Evolutionary conservation across 2,888 invertebrate genomes (phyloP), one percentile per base, ranked within the genome.

Genomic region (Opisthograptis luteolata): DNA sequence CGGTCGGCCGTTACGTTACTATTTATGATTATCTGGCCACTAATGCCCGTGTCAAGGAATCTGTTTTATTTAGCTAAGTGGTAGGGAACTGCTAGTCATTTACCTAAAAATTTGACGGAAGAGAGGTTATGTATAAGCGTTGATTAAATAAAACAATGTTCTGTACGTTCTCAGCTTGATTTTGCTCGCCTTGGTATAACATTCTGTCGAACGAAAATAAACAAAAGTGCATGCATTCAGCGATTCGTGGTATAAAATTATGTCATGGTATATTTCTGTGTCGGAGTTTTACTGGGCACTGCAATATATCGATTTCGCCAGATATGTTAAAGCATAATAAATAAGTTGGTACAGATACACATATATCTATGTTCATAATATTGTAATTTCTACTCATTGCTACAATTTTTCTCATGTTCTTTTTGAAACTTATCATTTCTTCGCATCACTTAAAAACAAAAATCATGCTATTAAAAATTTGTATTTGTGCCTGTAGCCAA

Each of bases 11-110:
- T 10, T 9, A 31, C 15, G 52, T 52, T 64, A 55, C 58, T 66
- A 63, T 64, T 72, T 67, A 65, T 65, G 55, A 59, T 64, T 56
- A 61, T 55, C n/a, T n/a, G n/a, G n/a, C n/a, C 39, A 51, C 45
- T 54, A 48, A 40, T 37, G 48, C 50, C 58, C 55, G 56, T 55
- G 62, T 53, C 57, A 53, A 62, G 58, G 58, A 55, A 60, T 44
- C 40, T 44, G 32, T 56, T 53, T 47, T 34, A 45, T 39, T 44
- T 40, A 28, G 15, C 19, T 40, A 20, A 45, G 27, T 24, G 28
- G 28, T 14, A 10, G 12, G 37, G 51, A 40, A 36, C 19, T 13
- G n/a, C n/a, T n/a, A n/a, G n/a, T n/a, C n/a, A n/a, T n/a, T n/a
- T n/a, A n/a, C n/a, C n/a, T n/a, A n/a, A n/a, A n/a, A n/a, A n/a